Percentiles rank a stretch among this genome's conserved stretches.
Conservation (phyloP, 2,888 invertebrate species). For the Furcula furcula region DNA sequence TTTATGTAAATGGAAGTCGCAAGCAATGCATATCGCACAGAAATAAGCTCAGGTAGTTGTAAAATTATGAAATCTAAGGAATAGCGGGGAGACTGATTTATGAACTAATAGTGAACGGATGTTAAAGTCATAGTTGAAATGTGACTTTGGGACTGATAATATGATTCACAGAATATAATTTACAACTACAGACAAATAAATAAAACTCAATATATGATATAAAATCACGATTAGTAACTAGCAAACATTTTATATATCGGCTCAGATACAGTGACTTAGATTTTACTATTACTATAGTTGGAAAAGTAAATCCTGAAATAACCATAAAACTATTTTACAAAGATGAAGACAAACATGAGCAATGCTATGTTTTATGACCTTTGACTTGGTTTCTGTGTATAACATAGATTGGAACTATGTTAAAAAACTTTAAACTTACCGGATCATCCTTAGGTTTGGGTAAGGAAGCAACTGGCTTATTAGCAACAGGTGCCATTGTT, state of each 20-base stretch:
- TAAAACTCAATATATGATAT: neutral
- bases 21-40: constrained; percentile 4
- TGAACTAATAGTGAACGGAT: constrained; percentile 20
- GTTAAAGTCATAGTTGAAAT: too few relatives aligned
- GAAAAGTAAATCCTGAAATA: too few relatives aligned
- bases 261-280: too few relatives aligned
- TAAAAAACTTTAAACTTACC: constrained; percentile 54
- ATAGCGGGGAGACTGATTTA: constrained; percentile 5
- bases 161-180: too few relatives aligned
- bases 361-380: constrained; percentile 40
- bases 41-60: constrained; percentile 14
- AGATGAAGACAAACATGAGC: neutral
- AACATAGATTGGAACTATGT: neutral
- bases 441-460: constrained; percentile 42
- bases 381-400: constrained; percentile 7
- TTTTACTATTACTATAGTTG: too few relatives aligned
- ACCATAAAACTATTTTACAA: too few relatives aligned
- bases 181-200: neutral
- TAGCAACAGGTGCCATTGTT: constrained; percentile 69
- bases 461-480: constrained; percentile 49
- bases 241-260: too few relatives aligned
- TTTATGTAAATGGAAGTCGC: constrained; percentile 4
- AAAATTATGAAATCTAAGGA: constrained; percentile 14
- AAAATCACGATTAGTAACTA: too few relatives aligned
- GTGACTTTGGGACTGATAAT: too few relatives aligned